phyloP scores from a whole-genome alignment of 2,888 invertebrate species.

The Hyles lineata region DNA sequence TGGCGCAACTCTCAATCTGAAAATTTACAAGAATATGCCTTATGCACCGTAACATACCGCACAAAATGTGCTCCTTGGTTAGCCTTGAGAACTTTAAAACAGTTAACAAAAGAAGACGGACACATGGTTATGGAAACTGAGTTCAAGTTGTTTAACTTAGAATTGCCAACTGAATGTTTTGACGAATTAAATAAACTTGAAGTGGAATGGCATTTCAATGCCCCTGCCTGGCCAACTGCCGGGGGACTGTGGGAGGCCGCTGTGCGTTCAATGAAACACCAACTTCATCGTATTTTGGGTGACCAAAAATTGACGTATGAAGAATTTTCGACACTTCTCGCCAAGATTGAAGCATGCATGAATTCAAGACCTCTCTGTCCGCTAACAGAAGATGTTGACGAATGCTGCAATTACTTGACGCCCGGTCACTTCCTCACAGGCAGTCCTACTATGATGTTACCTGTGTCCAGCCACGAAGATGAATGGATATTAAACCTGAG shows the following conservation, averaged over 20 bases:
- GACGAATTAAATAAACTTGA: conserved; percentile 33
- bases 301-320: conserved; percentile 35
- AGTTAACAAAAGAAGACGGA: no score
- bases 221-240: conserved; percentile 36
- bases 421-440: conserved; percentile 21
- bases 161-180: conserved; percentile 30
- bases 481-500: not conserved
- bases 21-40: not conserved
- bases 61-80: no score
- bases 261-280: conserved; percentile 38
- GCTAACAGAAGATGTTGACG: conserved; percentile 2
- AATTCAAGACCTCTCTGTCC: conserved; percentile 25
- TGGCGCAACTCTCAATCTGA: not conserved
- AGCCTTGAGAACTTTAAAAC: no score
- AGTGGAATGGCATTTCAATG: conserved; percentile 38
- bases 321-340: conserved; percentile 30
- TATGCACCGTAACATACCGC: no score
- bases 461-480: not conserved
- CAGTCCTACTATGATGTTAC: not conserved
- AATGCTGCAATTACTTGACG: not conserved
- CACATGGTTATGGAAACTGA: conserved; percentile 30
- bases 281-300: conserved; percentile 38
- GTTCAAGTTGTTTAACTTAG: conserved; percentile 3
- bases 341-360: conserved; percentile 32
- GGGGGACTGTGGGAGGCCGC: conserved; percentile 46